phyloP scores from a whole-genome alignment of 2,797 vertebrate genomes.

The Stomatorhinus walkeri region DNA sequence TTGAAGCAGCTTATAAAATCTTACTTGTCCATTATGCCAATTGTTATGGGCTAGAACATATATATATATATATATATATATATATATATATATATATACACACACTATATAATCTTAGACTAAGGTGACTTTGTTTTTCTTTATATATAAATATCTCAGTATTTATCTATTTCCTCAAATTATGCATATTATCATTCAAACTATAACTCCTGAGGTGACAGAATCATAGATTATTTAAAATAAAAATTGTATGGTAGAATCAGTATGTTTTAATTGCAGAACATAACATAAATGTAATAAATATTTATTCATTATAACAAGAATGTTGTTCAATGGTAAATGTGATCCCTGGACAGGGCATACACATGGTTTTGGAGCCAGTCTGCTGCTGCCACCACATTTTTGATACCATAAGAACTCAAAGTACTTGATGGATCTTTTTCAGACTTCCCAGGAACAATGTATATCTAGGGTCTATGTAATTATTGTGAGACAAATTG shows the following conservation, averaged over 20 bases:
- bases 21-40: neutral
- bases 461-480: neutral
- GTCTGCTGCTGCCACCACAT: neutral
- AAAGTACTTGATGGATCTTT: neutral
- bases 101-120: too few species aligned
- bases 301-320: neutral
- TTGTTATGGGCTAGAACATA: neutral
- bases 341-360: neutral
- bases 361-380: neutral
- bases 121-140: too few species aligned
- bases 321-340: neutral
- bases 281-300: neutral
- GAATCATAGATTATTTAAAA: neutral
- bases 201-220: neutral
- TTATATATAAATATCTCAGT: neutral
- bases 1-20: neutral
- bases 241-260: neutral
- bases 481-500: neutral
- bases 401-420: neutral
- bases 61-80: too few species aligned
- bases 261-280: neutral
- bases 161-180: neutral
- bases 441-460: neutral
- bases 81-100: too few species aligned
- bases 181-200: neutral